Conservation (phyloP, 1,140 invertebrate genomes). For the Paracyclopina nana region DNA sequence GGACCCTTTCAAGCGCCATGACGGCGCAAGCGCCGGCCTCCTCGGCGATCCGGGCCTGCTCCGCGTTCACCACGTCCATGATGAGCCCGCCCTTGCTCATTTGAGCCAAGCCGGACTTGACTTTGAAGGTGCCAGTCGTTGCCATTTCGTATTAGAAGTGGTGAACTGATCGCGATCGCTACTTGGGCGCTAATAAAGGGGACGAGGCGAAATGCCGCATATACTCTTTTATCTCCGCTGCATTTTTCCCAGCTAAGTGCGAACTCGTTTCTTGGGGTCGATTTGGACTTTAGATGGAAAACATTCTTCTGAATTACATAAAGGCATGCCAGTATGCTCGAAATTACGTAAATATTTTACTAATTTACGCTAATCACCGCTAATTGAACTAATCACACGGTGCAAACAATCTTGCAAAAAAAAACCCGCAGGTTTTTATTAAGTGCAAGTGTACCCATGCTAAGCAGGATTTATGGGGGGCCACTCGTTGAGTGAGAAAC, state of each 20-base stretch:
- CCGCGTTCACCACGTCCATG: conserved; percentile 12
- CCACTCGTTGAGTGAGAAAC: background rate
- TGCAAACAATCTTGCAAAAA: background rate
- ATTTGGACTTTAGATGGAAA: too few relatives aligned
- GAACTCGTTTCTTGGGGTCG: too few relatives aligned
- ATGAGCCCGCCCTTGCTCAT: conserved; percentile 13
- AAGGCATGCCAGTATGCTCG: too few relatives aligned
- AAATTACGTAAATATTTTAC: too few relatives aligned
- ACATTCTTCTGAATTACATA: too few relatives aligned
- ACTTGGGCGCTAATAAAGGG: too few relatives aligned
- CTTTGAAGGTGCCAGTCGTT: conserved; percentile 5
- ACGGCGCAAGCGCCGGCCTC: conserved; percentile 11
- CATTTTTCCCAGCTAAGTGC: background rate
- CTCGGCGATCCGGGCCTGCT: conserved; percentile 11
- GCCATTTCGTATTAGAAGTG: too few relatives aligned
- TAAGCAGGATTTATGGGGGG: background rate
- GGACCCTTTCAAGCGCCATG: conserved; percentile 11
- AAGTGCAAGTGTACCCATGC: background rate
- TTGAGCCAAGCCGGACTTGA: conserved; percentile 7
- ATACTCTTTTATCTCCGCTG: background rate
- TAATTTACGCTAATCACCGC: too few relatives aligned
- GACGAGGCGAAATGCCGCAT: background rate
- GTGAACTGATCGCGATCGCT: too few relatives aligned
- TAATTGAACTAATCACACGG: too few relatives aligned
- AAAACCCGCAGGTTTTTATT: background rate